phyloP scores from a whole-genome alignment of 2,888 invertebrate species.

The Hermaeophaga mercurialis region DNA sequence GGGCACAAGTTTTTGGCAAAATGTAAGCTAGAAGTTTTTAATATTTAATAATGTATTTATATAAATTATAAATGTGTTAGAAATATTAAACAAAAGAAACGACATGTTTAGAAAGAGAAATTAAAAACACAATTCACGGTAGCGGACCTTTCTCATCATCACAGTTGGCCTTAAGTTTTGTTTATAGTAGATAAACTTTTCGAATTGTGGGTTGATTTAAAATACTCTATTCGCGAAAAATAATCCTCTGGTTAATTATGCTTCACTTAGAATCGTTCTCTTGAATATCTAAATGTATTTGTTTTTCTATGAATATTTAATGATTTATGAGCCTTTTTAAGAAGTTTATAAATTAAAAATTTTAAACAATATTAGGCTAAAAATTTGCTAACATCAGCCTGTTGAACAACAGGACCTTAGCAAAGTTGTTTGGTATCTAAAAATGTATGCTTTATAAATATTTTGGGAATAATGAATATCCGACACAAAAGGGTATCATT shows the following conservation, averaged over 20 bases:
- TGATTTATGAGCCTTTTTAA: no score
- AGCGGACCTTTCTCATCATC: constrained; percentile 7
- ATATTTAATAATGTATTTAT: background rate
- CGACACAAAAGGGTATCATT: no score
- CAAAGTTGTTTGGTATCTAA: no score
- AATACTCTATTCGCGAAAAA: constrained; percentile 9
- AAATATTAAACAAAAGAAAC: background rate
- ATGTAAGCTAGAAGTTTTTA: background rate
- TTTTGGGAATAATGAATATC: no score
- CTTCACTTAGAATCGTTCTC: background rate
- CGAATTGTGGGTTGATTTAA: constrained; percentile 3
- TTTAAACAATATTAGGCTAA: no score
- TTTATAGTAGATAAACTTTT: constrained; percentile 7
- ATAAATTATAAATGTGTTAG: background rate
- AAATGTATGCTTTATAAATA: no score
- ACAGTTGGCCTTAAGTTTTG: constrained; percentile 6
- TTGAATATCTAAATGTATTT: no score
- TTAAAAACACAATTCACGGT: constrained; percentile 22
- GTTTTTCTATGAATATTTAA: no score
- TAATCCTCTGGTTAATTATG: constrained; percentile 3
- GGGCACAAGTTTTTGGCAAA: no score
- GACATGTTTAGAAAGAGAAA: constrained; percentile 5
- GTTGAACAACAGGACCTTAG: no score
- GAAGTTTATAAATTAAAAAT: no score
- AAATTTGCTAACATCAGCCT: no score